These are phyloP conservation scores for Procambarus clarkii DNA, from an alignment of 1,140 invertebrate species.

Conservation along the genomic window DNA sequence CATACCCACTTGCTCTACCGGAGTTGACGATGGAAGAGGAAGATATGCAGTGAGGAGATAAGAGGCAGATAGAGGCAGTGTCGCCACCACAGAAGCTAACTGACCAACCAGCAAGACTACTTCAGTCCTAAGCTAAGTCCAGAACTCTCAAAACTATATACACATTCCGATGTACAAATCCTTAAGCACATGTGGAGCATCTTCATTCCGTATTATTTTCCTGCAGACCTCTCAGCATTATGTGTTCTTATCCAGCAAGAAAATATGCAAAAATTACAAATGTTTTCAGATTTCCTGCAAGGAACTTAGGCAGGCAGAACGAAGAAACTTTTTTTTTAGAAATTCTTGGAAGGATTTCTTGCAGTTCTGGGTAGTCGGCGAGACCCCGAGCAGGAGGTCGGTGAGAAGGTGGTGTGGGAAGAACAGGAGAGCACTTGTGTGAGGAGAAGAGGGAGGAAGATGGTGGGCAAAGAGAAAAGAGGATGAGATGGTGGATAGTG, in stretches of 20 bases:
- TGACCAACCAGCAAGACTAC: too few relatives aligned
- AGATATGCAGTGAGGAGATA: too few relatives aligned
- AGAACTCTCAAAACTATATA: too few relatives aligned
- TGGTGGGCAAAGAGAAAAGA: not conserved
- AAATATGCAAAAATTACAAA: constrained; percentile 16
- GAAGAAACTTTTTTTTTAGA: not conserved
- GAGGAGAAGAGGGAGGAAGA: not conserved
- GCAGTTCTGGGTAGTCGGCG: not conserved
- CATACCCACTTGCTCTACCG: too few relatives aligned
- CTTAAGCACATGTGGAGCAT: too few relatives aligned
- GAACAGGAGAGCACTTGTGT: not conserved
- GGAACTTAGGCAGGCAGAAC: constrained; percentile 8
- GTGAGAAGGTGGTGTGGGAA: not conserved
- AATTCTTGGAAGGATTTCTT: not conserved
- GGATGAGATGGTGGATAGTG: not conserved
- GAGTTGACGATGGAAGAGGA: too few relatives aligned
- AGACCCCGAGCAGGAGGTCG: not conserved
- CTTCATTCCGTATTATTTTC: not conserved
- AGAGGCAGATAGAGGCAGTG: too few relatives aligned
- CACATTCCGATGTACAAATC: too few relatives aligned
- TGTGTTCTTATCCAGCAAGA: not conserved
- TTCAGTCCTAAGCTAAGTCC: too few relatives aligned
- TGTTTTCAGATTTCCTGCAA: constrained; percentile 5
- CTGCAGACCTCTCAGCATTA: not conserved
- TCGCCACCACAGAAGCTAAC: too few relatives aligned